Conservation (phyloP, 2,888 invertebrate genomes). For the Resseliella maxima region DNA sequence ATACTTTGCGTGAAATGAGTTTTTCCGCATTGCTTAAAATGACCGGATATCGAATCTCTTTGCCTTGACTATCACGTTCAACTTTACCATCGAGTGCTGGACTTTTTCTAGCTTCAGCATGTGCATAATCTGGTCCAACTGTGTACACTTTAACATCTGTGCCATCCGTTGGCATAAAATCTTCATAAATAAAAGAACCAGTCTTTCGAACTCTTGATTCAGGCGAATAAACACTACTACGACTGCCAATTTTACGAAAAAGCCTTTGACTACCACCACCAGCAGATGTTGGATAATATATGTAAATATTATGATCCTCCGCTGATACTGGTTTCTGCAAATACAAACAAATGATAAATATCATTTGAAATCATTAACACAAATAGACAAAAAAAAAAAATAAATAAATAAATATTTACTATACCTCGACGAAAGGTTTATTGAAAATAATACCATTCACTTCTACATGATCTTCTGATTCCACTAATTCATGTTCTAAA, state of each 20-base stretch:
- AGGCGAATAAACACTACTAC: conserved; percentile 98
- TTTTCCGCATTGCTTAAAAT: conserved; percentile 98
- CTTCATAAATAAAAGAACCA: conserved; percentile 99
- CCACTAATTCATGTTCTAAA: conserved; percentile 88
- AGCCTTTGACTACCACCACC: conserved; percentile 97
- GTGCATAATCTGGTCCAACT: conserved; percentile 99
- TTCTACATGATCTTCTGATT: conserved; percentile 97
- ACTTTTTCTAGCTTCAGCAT: conserved; percentile 97
- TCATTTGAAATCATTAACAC: too few species aligned
- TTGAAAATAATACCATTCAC: conserved; percentile 95
- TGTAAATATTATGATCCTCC: conserved; percentile 99
- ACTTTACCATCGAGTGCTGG: conserved; percentile 99
- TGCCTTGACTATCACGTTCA: conserved; percentile 96
- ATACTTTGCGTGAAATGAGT: conserved; percentile 96
- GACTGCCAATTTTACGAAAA: conserved; percentile 98
- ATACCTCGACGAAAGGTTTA: conserved; percentile 95
- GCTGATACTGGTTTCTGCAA: conserved; percentile 92
- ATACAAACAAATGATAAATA: neutral
- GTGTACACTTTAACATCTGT: conserved; percentile 85
- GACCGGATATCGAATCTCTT: conserved; percentile 98
- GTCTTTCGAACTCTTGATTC: conserved; percentile 95
- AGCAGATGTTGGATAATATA: conserved; percentile 98
- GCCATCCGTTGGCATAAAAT: conserved; percentile 99
- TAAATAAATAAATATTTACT: neutral
- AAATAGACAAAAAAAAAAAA: neutral